Evolutionary conservation across 2,888 invertebrate species (phyloP).

Genomic region (Suillia variegata): DNA sequence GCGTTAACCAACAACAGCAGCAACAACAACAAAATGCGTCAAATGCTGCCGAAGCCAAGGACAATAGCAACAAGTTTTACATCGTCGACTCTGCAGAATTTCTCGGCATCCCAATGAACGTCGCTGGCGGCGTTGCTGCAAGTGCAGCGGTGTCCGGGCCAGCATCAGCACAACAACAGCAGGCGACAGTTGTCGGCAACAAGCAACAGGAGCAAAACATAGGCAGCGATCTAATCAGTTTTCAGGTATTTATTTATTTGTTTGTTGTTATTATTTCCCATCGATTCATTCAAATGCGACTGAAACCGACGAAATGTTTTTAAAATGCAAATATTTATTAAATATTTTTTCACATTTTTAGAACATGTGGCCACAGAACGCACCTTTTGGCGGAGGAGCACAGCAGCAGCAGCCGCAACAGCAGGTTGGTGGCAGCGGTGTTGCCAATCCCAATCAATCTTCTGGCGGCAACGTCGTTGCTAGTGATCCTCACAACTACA

Average conservation of each 20-base stretch:
- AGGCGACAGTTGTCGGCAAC: slow-evolving; percentile 20
- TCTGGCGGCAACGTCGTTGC: slow-evolving; percentile 27
- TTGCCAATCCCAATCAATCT: slow-evolving; percentile 32
- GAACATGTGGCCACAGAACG: slow-evolving; percentile 57
- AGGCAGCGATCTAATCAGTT: slow-evolving; percentile 52
- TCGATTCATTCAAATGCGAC: too few species aligned
- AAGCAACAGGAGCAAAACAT: slow-evolving; percentile 48
- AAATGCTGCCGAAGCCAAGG: slow-evolving; percentile 43
- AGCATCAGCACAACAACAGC: slow-evolving; percentile 40
- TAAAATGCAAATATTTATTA: background rate
- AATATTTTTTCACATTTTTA: slow-evolving; percentile 28
- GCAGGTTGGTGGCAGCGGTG: slow-evolving; percentile 30
- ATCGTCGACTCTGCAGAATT: slow-evolving; percentile 59
- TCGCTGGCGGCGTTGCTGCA: slow-evolving; percentile 36
- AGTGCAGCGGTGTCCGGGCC: slow-evolving; percentile 25
- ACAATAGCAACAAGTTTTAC: slow-evolving; percentile 56
- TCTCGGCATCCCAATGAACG: slow-evolving; percentile 59
- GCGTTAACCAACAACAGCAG: slow-evolving; percentile 38
- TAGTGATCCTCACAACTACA: slow-evolving; percentile 56
- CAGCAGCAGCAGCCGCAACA: slow-evolving; percentile 33
- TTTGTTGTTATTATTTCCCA: too few species aligned
- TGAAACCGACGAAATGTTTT: too few species aligned
- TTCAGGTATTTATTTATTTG: slow-evolving; percentile 55
- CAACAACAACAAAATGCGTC: slow-evolving; percentile 36
- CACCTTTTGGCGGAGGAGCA: slow-evolving; percentile 33